Evolutionary conservation across 2,113 vertebrate species (phyloP), one percentile per base, ranked within the genome.

Genomic region (Perca schrenkii): DNA sequence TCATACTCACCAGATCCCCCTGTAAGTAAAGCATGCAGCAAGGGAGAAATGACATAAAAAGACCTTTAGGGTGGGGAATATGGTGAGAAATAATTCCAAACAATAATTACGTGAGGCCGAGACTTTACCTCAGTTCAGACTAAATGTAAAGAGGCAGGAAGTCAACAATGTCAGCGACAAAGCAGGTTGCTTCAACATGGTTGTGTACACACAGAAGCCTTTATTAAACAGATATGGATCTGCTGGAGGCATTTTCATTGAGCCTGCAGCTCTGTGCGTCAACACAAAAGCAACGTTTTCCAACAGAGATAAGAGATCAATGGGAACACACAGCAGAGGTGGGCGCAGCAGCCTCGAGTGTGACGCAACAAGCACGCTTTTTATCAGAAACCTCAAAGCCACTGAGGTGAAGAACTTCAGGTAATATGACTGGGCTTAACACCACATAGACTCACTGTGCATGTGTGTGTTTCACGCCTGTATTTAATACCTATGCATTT

Each of bases 1-100:
- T 62, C 50, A 72, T 93, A 96, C 94, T 96, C 91, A 96, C 95
- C 95, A 97, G 88, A 62, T 93, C 94, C 74, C 95, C 93, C 95
- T 96, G 85, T 67, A 83, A 86, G 91, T 34, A 82, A 89, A 82
- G 94, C 92, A 91, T 90, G 88, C 56, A 57, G 74, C 61, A 74
- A 69, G 71, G 70, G 58, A 87, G 64, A 90, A 88, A 89, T 40
- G 65, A 86, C 81, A 82, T 16, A 60, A 87, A 84, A 86, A 69
- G 68, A 75, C 31, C 57, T 79, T 85, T 64, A 87, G 71, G 58
- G 15, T 25, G 8, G 21, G 8, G 67, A 1, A 22, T 1, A 60
- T 17, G 19, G 16, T 6, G 19, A 64, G 19, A 15, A 25, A 12
- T 28, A 46, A 58, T 0, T 19, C 2, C 28, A 53, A 25, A 65